Conservation (phyloP, 2,797 vertebrate species). For the Muscicapa comitata region DNA sequence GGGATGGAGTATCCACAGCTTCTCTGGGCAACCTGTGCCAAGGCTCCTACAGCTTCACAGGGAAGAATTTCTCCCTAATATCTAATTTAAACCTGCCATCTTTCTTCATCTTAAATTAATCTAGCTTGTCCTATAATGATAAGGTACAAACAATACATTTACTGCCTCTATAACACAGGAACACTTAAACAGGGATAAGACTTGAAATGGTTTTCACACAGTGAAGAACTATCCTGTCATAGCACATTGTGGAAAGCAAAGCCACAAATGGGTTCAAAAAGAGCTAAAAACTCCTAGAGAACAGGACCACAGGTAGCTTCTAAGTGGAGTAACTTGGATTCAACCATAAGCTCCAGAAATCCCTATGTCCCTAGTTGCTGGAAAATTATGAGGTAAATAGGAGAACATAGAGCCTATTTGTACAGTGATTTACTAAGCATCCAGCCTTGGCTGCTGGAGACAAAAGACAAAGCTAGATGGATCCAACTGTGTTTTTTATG, state of each 20-base stretch:
- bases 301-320: not conserved
- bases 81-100: not conserved
- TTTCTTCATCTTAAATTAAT: not conserved
- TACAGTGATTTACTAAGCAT: not conserved
- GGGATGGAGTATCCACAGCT: not conserved
- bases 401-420: not conserved
- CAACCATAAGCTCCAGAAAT: not conserved
- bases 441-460: not conserved
- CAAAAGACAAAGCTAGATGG: not conserved
- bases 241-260: not conserved
- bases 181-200: not conserved
- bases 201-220: not conserved
- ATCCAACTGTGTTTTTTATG: not conserved
- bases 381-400: not conserved
- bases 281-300: not conserved
- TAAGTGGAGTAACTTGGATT: not conserved
- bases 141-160: not conserved
- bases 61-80: not conserved
- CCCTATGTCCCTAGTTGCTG: not conserved
- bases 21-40: not conserved
- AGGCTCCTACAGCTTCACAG: not conserved
- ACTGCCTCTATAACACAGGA: not conserved
- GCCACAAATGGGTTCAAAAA: not conserved
- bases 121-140: not conserved
- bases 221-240: not conserved